These are phyloP conservation scores for Punctoribates punctum DNA, from an alignment of 2,888 invertebrate species.

Conservation along the genomic window DNA sequence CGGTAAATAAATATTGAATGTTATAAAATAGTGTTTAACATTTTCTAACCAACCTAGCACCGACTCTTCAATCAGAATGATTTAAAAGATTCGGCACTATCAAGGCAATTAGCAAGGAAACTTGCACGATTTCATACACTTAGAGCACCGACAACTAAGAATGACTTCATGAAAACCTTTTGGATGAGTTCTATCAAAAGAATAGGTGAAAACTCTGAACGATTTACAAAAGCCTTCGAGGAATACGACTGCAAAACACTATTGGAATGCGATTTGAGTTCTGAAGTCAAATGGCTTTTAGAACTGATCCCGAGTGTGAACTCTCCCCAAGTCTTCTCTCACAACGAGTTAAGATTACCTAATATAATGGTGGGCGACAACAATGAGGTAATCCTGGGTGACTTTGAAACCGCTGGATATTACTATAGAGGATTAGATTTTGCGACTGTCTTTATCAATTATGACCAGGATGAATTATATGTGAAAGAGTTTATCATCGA, in stretches of 20 bases:
- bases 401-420: constrained; percentile 29
- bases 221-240: neutral
- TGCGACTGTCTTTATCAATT: neutral
- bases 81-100: constrained; percentile 61
- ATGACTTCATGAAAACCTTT: constrained; percentile 53
- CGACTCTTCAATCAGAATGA: neutral
- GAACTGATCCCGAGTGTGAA: neutral
- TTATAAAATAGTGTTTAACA: too few species aligned
- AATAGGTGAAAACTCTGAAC: neutral
- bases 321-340: constrained; percentile 27
- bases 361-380: constrained; percentile 18
- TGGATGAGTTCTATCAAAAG: neutral
- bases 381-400: neutral
- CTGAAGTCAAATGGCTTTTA: constrained; percentile 31
- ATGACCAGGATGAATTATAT: too few species aligned
- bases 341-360: constrained; percentile 15
- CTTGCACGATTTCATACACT: neutral
- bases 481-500: neutral
- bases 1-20: too few species aligned
- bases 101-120: constrained; percentile 51
- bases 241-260: constrained; percentile 19
- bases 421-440: constrained; percentile 32
- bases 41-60: too few species aligned
- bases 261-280: constrained; percentile 21
- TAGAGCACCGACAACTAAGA: constrained; percentile 65